These are phyloP conservation scores for Leptarthrus brevirostris DNA, from an alignment of 2,888 invertebrate genomes.

Conservation along the genomic window DNA sequence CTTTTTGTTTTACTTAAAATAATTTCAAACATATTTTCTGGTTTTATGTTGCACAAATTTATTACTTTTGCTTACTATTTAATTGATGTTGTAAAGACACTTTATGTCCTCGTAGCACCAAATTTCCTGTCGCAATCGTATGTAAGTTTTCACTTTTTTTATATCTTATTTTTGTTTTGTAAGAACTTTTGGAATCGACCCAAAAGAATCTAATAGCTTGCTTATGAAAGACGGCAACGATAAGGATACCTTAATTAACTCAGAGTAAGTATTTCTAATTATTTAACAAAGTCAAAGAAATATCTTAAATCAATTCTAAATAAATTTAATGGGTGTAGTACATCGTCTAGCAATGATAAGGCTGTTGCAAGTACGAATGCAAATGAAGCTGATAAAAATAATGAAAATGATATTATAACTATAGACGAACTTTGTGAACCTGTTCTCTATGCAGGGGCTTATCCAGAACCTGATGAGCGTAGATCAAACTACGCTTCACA, in stretches of 20 bases:
- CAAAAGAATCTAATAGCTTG: neutral
- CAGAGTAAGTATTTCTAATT: neutral
- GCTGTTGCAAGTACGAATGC: neutral
- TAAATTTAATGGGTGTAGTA: conserved; percentile 1
- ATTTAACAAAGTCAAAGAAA: neutral
- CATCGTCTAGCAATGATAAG: neutral
- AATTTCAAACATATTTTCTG: neutral
- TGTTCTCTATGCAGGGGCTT: conserved; percentile 28
- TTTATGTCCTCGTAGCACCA: neutral
- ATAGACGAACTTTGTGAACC: conserved; percentile 23
- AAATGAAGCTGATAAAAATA: neutral
- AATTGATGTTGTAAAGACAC: neutral
- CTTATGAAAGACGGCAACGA: neutral
- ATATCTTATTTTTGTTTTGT: no score
- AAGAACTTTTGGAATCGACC: neutral
- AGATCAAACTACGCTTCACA: conserved; percentile 53
- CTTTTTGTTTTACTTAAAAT: conserved; percentile 9
- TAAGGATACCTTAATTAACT: neutral
- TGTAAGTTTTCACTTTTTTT: neutral
- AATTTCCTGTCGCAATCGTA: no score
- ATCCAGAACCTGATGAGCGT: conserved; percentile 47
- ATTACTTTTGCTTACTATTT: neutral
- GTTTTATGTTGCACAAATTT: conserved; percentile 5
- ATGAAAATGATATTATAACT: conserved; percentile 23
- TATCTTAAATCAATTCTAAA: no score